Evolutionary conservation across 2,888 invertebrate species (phyloP).

Genomic region (Patella depressa): DNA sequence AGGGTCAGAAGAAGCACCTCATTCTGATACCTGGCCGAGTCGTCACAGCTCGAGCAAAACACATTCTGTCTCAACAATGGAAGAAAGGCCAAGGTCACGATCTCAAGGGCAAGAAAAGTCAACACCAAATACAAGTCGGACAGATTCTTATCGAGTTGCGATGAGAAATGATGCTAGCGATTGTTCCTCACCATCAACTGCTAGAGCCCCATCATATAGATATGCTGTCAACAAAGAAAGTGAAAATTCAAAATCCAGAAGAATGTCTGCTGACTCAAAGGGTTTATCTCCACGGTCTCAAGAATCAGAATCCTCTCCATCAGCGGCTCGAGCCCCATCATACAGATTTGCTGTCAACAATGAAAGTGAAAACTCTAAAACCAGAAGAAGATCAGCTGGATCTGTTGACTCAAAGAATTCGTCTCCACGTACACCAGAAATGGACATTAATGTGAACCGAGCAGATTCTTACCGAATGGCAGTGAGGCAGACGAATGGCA

Average conservation of each 20-base stretch:
- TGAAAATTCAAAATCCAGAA: not conserved
- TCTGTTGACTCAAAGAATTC: conserved; percentile 5
- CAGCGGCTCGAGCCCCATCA: not conserved
- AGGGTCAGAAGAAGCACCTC: not conserved
- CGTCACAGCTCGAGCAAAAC: not conserved
- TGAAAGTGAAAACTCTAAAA: not conserved
- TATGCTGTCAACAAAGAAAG: no score
- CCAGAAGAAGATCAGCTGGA: not conserved
- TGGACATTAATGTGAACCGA: conserved; percentile 45
- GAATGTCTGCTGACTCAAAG: conserved; percentile 2
- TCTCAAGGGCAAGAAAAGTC: conserved; percentile 16
- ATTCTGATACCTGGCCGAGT: conserved; percentile 20
- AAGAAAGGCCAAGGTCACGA: conserved; percentile 22
- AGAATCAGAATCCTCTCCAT: not conserved
- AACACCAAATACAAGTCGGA: conserved; percentile 31
- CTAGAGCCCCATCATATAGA: conserved; percentile 17
- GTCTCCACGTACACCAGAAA: conserved; percentile 23
- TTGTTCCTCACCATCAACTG: not conserved
- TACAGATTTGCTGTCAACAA: conserved; percentile 19
- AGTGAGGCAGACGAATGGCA: conserved; percentile 53
- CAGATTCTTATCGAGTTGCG: conserved; percentile 60
- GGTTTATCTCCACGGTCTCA: conserved; percentile 21
- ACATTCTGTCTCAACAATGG: not conserved
- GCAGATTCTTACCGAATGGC: conserved; percentile 61
- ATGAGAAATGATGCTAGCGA: conserved; percentile 35